phyloP scores from a whole-genome alignment of 2,113 vertebrate genomes.

The Channa maculata region DNA sequence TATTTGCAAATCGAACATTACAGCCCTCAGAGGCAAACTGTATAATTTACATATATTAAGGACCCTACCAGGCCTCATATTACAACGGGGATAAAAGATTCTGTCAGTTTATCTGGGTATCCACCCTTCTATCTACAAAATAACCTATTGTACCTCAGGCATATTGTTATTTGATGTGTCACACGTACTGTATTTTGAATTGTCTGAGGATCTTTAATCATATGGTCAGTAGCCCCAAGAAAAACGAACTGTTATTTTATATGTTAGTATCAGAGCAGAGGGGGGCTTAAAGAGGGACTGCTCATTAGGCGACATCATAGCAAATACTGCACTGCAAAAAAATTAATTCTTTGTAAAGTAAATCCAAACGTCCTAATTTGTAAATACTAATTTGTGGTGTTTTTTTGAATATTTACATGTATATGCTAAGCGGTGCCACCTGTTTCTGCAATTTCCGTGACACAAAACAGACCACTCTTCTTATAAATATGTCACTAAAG shows the following conservation, averaged over 20 bases:
- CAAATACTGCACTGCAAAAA: constrained; percentile 19
- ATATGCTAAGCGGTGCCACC: constrained; percentile 26
- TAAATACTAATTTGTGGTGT: not conserved
- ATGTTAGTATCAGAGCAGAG: constrained; percentile 47
- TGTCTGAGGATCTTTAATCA: constrained; percentile 75
- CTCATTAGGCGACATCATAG: constrained; percentile 62
- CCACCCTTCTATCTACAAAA: constrained; percentile 80
- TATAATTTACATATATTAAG: constrained; percentile 97
- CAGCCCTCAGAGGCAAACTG: constrained; percentile 93
- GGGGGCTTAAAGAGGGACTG: constrained; percentile 31
- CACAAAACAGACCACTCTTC: constrained; percentile 23
- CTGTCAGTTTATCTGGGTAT: constrained; percentile 85
- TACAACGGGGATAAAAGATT: constrained; percentile 85
- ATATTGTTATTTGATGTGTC: constrained; percentile 79
- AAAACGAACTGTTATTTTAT: constrained; percentile 55
- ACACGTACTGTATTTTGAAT: constrained; percentile 66
- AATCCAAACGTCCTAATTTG: not conserved
- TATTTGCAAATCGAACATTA: constrained; percentile 89
- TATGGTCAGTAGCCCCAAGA: constrained; percentile 67
- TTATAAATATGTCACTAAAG: constrained; percentile 8
- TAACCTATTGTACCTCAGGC: constrained; percentile 78
- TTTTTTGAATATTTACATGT: not conserved
- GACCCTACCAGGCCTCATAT: constrained; percentile 89
- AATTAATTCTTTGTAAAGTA: not conserved
- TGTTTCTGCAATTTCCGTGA: constrained; percentile 33